These are phyloP conservation scores for Xylophagus ater DNA, from an alignment of 2,888 invertebrate genomes.

Conservation along the genomic window DNA sequence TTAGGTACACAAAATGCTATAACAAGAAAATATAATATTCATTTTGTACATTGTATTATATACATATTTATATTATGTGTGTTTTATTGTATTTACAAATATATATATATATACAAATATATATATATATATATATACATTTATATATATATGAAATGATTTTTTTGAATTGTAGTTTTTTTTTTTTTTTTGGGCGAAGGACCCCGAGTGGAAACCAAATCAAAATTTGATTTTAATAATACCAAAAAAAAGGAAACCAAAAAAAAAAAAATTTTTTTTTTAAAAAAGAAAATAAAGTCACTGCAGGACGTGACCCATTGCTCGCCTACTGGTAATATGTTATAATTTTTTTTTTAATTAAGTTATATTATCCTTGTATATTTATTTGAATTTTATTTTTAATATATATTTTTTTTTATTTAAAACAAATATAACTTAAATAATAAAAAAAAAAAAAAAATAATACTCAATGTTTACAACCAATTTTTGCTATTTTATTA, in stretches of 20 bases:
- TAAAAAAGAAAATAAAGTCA: constrained; percentile 44
- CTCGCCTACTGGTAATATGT: constrained; percentile 29
- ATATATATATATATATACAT: constrained; percentile 9
- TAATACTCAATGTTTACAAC: too few species aligned
- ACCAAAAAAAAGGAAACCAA: constrained; percentile 18
- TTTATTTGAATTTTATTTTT: too few species aligned
- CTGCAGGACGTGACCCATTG: constrained; percentile 58
- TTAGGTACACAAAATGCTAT: constrained; percentile 2
- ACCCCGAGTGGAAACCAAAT: constrained; percentile 73
- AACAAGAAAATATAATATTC: constrained; percentile 3
- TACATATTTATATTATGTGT: constrained; percentile 3
- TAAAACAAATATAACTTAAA: too few species aligned
- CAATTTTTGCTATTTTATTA: too few species aligned
- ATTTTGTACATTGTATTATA: not conserved
- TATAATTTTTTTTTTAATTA: not conserved
- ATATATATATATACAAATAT: constrained; percentile 21
- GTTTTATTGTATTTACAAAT: constrained; percentile 15
- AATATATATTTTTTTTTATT: too few species aligned
- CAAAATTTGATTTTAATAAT: constrained; percentile 41
- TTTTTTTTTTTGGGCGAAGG: constrained; percentile 42
- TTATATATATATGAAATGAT: constrained; percentile 8
- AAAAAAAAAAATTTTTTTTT: constrained; percentile 16
- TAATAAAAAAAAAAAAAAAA: too few species aligned
- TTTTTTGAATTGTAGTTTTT: constrained; percentile 9
- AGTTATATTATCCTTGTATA: too few species aligned